These are phyloP conservation scores for Acridotheres tristis DNA, from an alignment of 2,797 vertebrate species.

Conservation along the genomic window DNA sequence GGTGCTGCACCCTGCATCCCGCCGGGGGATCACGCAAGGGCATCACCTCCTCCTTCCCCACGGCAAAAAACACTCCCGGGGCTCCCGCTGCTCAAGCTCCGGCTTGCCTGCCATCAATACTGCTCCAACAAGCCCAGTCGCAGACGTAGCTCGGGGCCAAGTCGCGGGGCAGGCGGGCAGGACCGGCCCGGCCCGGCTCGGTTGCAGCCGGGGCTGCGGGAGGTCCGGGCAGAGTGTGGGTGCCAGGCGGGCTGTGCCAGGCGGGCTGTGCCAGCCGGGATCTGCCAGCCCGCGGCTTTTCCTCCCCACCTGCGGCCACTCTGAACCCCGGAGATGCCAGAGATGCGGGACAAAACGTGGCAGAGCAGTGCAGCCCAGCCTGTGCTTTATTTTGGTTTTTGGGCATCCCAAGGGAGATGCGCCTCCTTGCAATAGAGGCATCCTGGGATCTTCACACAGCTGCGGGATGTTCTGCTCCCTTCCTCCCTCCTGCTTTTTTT, in stretches of 20 bases:
- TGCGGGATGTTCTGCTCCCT: not conserved
- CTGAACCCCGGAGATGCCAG: not conserved
- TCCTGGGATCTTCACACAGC: not conserved
- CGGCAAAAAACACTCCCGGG: accelerated
- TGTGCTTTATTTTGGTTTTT: not conserved
- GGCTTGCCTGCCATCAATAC: constrained; percentile 26
- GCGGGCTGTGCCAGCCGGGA: not conserved
- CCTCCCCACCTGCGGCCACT: not conserved
- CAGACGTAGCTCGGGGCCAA: constrained; percentile 64
- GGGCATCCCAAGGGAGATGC: not conserved
- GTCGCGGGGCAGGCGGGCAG: not conserved
- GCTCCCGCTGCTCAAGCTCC: not conserved
- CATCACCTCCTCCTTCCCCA: accelerated
- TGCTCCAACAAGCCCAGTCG: not conserved
- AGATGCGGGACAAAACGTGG: not conserved
- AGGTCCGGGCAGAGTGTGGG: constrained; percentile 9
- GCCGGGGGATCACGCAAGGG: accelerated
- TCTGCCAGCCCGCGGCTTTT: not conserved
- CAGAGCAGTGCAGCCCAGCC: not conserved
- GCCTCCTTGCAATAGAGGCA: accelerated
- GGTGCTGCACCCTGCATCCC: not conserved
- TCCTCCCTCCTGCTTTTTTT: not conserved
- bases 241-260: not conserved
- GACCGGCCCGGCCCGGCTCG: not conserved
- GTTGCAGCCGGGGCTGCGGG: constrained; percentile 22